phyloP scores from a whole-genome alignment of 2,113 vertebrate species.

The Platysternon megacephalum region DNA sequence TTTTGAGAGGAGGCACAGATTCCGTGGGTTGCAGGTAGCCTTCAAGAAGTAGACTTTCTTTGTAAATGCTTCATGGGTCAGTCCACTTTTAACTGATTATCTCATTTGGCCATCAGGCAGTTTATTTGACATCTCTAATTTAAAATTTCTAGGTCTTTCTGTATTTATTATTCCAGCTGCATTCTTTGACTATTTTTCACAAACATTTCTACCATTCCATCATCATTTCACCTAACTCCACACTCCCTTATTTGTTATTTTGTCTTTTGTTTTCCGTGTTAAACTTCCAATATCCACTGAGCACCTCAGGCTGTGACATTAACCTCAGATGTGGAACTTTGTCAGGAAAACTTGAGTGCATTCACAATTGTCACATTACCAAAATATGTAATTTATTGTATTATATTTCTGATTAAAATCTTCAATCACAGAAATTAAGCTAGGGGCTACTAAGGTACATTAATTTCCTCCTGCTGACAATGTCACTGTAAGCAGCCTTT shows the following conservation, averaged over 20 bases:
- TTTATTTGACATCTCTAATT: constrained; percentile 58
- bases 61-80: constrained; percentile 34
- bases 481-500: constrained; percentile 59
- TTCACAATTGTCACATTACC: constrained; percentile 69
- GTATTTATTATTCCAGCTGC: constrained; percentile 47
- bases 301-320: constrained; percentile 69
- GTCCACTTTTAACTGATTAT: not conserved
- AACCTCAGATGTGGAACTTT: constrained; percentile 65
- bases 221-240: constrained; percentile 31
- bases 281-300: constrained; percentile 64
- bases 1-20: constrained; percentile 35
- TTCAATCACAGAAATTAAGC: constrained; percentile 72
- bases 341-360: constrained; percentile 64
- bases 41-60: constrained; percentile 51
- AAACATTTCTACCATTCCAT: constrained; percentile 54
- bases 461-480: constrained; percentile 68
- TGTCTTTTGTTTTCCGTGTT: constrained; percentile 60
- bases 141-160: constrained; percentile 60
- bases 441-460: constrained; percentile 57
- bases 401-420: constrained; percentile 77
- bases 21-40: constrained; percentile 7
- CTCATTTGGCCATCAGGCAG: constrained; percentile 51
- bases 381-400: constrained; percentile 75
- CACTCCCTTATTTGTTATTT: constrained; percentile 36
- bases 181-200: constrained; percentile 7